Conservation (phyloP, 2,888 invertebrate species). For the Hyposoter dolosus region DNA sequence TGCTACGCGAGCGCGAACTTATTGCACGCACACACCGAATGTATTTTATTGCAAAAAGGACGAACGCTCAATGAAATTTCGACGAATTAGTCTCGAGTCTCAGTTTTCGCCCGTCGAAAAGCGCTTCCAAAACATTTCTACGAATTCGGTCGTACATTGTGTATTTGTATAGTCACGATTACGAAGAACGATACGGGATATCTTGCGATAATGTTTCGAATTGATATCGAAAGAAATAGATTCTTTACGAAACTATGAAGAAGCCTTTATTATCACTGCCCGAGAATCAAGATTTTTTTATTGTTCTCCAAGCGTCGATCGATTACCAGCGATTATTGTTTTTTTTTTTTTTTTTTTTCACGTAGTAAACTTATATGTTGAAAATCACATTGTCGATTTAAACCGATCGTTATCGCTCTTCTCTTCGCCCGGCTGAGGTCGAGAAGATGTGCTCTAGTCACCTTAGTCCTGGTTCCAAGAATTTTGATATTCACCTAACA, state of each 20-base stretch:
- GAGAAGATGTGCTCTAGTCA: background rate
- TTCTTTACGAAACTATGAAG: background rate
- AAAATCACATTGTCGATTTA: background rate
- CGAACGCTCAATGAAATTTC: background rate
- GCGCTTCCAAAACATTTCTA: constrained; percentile 27
- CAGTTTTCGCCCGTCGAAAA: background rate
- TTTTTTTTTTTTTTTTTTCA: background rate
- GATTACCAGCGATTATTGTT: background rate
- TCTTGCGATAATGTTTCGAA: background rate
- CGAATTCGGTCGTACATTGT: background rate
- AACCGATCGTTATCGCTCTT: background rate
- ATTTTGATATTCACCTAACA: constrained; percentile 24
- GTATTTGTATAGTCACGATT: background rate
- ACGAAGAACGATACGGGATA: background rate
- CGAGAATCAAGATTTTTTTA: background rate
- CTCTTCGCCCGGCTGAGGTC: background rate
- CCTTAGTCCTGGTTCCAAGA: background rate
- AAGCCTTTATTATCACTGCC: background rate
- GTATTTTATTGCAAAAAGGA: background rate
- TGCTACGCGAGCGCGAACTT: background rate
- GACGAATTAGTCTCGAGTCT: background rate
- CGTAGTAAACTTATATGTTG: background rate
- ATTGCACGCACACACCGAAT: background rate
- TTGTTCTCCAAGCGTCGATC: background rate
- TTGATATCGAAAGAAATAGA: constrained; percentile 1